Conservation (phyloP, 2,113 vertebrate genomes). For the Pterophyllum scalare region DNA sequence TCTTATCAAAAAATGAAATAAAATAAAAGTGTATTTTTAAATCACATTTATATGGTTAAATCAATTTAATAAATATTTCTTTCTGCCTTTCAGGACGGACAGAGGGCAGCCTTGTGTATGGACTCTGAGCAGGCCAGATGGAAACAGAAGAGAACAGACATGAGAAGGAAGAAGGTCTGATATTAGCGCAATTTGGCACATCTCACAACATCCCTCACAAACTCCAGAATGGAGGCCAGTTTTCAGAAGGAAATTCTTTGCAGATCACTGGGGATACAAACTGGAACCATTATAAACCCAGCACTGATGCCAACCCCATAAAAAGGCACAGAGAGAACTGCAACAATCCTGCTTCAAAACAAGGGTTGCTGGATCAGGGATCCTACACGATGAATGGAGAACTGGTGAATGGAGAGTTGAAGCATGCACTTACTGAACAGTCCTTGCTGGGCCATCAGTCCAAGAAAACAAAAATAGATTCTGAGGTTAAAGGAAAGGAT, state of each 20-base stretch:
- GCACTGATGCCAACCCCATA: constrained; percentile 72
- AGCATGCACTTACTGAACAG: constrained; percentile 80
- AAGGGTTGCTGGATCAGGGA: constrained; percentile 81
- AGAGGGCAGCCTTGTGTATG: constrained; percentile 94
- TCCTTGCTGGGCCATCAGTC: constrained; percentile 77
- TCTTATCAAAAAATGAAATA: not conserved
- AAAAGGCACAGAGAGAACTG: constrained; percentile 83
- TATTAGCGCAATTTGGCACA: constrained; percentile 84
- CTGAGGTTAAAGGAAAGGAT: constrained; percentile 82
- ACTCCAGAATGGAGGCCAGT: constrained; percentile 88
- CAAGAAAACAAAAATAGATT: constrained; percentile 86
- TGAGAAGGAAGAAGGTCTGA: constrained; percentile 92
- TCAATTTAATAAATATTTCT: not conserved
- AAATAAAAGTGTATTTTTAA: not conserved
- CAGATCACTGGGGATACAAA: constrained; percentile 87
- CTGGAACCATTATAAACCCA: constrained; percentile 81
- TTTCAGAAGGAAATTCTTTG: constrained; percentile 76
- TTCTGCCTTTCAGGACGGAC: constrained; percentile 79
- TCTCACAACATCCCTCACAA: constrained; percentile 80
- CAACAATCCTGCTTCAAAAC: constrained; percentile 77
- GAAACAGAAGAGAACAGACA: constrained; percentile 94
- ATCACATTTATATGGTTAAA: not conserved
- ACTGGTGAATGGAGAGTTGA: constrained; percentile 90
- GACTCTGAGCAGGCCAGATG: constrained; percentile 97
- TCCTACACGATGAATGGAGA: constrained; percentile 88